A percentile compares a stretch with the other conserved stretches of the same genome.
phyloP scores from a whole-genome alignment of 2,888 invertebrate species.

The Ypsolopha sequella region DNA sequence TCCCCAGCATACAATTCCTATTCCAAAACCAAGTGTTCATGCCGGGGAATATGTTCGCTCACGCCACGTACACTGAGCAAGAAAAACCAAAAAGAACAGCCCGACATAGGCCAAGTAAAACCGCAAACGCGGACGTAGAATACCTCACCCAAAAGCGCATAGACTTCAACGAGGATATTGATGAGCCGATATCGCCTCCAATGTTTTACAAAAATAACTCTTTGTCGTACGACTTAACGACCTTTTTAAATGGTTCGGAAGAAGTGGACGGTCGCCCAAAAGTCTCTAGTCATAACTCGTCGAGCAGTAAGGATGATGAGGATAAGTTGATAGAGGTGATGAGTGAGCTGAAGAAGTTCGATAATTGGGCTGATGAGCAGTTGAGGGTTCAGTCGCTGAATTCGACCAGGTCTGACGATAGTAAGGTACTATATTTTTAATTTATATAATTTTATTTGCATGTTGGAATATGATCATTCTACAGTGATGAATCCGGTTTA shows the following conservation, averaged over 20 bases:
- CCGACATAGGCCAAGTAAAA: constrained; percentile 24
- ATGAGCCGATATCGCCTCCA: constrained; percentile 33
- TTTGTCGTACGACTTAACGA: constrained; percentile 36
- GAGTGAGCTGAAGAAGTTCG: constrained; percentile 51
- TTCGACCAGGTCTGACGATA: constrained; percentile 46
- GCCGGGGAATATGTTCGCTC: constrained; percentile 44
- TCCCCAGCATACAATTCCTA: constrained; percentile 59
- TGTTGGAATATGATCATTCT: too few species aligned
- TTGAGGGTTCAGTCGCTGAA: constrained; percentile 32
- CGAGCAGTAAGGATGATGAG: constrained; percentile 20
- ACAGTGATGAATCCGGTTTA: too few species aligned
- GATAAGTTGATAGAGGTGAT: constrained; percentile 53
- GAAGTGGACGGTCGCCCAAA: constrained; percentile 34
- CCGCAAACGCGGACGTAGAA: constrained; percentile 27
- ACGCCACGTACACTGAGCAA: constrained; percentile 39
- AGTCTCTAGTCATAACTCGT: constrained; percentile 31
- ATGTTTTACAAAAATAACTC: constrained; percentile 49
- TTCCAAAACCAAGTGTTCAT: constrained; percentile 65
- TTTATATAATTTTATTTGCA: too few species aligned
- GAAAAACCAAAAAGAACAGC: constrained; percentile 23
- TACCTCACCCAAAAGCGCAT: constrained; percentile 37
- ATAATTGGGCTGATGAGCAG: constrained; percentile 59
- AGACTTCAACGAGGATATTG: constrained; percentile 39
- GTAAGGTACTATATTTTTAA: constrained; percentile 28
- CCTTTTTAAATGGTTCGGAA: constrained; percentile 34